Percentiles rank a stretch among this genome's conserved stretches.
Evolutionary conservation across 2,888 invertebrate species (phyloP).

Genomic region (Limnephilus auricula): DNA sequence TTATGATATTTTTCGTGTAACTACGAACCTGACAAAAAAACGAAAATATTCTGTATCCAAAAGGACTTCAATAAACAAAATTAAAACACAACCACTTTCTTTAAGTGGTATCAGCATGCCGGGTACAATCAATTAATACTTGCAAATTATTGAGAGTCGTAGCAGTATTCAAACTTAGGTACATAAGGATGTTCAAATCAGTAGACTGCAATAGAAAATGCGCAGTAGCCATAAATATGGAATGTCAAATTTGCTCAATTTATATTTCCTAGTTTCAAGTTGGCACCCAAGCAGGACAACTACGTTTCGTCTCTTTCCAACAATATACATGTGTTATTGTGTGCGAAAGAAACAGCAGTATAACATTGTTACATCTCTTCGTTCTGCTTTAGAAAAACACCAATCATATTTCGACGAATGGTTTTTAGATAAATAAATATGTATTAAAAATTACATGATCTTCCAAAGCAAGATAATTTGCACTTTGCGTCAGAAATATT

Average conservation of each 20-base stretch:
- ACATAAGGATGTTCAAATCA: too few relatives aligned
- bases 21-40: too few relatives aligned
- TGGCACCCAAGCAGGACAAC: neutral
- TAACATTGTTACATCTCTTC: slow-evolving; percentile 60
- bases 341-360: slow-evolving; percentile 63
- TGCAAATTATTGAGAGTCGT: neutral
- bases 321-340: neutral
- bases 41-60: too few relatives aligned
- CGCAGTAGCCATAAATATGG: slow-evolving; percentile 30
- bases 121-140: too few relatives aligned
- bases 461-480: neutral
- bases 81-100: too few relatives aligned
- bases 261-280: slow-evolving; percentile 14
- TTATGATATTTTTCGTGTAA: too few relatives aligned
- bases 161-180: neutral
- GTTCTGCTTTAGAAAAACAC: slow-evolving; percentile 65
- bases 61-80: too few relatives aligned
- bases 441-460: slow-evolving; percentile 52
- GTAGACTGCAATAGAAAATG: neutral
- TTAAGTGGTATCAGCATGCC: too few relatives aligned
- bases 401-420: slow-evolving; percentile 76
- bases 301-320: slow-evolving; percentile 10
- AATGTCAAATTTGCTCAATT: slow-evolving; percentile 19
- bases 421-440: slow-evolving; percentile 69
- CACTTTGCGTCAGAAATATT: slow-evolving; percentile 20